These are phyloP conservation scores for Anser cygnoides DNA, from an alignment of 2,113 vertebrate genomes.

Conservation along the genomic window DNA sequence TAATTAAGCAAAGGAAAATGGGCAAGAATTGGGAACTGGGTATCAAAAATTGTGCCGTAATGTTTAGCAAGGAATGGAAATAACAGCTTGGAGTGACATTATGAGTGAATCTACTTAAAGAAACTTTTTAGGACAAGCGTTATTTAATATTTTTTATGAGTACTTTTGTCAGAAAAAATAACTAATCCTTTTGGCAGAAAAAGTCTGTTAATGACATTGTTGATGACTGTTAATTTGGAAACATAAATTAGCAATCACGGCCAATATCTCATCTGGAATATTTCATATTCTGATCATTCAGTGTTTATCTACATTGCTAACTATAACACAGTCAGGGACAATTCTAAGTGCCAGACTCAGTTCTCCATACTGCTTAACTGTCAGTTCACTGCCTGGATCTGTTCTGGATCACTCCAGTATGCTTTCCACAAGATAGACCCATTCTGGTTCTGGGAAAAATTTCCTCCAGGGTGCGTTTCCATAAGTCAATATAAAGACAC, in stretches of 20 bases:
- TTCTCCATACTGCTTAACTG: background rate
- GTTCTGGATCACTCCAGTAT: background rate
- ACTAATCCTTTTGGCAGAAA: background rate
- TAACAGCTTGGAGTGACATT: background rate
- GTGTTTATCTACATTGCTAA: background rate
- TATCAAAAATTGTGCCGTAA: background rate
- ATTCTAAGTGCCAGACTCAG: background rate
- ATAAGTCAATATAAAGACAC: background rate
- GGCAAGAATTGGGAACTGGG: background rate
- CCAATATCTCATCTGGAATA: background rate
- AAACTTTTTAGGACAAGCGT: background rate
- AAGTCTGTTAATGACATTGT: background rate
- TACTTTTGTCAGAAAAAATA: background rate
- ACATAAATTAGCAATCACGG: background rate
- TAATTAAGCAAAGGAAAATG: background rate
- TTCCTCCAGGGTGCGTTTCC: background rate
- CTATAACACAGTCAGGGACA: background rate
- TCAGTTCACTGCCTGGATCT: background rate
- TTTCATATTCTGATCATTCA: background rate
- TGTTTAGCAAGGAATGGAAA: background rate
- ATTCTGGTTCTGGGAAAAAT: background rate
- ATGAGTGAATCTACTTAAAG: background rate
- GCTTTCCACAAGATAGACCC: background rate
- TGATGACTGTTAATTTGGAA: background rate
- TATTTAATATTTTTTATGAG: background rate